A percentile compares a stretch with the other conserved stretches of the same genome.
Conservation (phyloP, 2,888 invertebrate species). For the Sthenelais limicola region DNA sequence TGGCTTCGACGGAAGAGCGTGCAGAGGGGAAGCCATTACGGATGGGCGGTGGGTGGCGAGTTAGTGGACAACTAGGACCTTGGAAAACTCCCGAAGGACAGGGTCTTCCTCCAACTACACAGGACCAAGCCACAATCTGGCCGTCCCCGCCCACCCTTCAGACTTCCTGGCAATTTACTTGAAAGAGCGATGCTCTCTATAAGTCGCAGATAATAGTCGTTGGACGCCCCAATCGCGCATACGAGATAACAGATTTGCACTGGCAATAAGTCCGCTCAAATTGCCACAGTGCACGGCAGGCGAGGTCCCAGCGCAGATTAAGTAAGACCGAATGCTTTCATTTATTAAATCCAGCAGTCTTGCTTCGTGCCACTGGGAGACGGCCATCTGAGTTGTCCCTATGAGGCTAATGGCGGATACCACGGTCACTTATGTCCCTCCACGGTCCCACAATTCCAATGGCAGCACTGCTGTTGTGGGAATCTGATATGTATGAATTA, state of each 20-base stretch:
- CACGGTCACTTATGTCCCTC: no score
- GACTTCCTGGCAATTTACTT: not conserved
- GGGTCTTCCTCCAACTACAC: no score
- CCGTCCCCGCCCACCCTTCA: no score
- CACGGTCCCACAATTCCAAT: no score
- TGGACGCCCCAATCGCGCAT: not conserved
- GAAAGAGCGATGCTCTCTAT: not conserved
- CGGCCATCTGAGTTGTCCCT: no score
- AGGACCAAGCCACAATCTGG: not conserved
- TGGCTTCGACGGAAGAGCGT: slow-evolving; percentile 2
- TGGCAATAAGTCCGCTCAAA: not conserved
- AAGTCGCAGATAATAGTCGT: not conserved
- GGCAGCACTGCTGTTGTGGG: no score
- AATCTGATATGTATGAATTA: no score
- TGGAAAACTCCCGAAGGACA: not conserved
- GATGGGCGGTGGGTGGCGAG: not conserved
- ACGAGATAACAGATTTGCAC: slow-evolving; percentile 1
- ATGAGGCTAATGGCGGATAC: no score
- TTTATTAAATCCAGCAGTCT: slow-evolving; percentile 25
- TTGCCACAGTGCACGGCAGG: not conserved
- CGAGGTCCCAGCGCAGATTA: slow-evolving; percentile 5
- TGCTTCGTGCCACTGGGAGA: no score
- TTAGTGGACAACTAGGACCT: not conserved
- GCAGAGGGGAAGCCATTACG: slow-evolving; percentile 15
- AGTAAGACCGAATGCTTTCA: slow-evolving; percentile 24